phyloP scores from a whole-genome alignment of 1,140 invertebrate genomes.

The Cryptotermes secundus region DNA sequence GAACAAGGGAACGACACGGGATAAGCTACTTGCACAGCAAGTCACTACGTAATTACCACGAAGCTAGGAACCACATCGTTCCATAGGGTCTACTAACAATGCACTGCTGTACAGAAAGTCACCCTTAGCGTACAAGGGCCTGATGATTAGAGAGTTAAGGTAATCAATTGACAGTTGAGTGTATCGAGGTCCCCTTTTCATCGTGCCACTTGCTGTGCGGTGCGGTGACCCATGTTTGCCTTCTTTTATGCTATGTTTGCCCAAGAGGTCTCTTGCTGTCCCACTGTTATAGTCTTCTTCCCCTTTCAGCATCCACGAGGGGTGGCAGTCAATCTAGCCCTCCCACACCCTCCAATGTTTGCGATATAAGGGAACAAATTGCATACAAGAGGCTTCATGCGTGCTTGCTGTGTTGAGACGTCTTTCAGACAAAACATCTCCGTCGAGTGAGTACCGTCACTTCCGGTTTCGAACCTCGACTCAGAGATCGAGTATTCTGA shows the following conservation, averaged over 20 bases:
- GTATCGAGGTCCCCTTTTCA: background rate
- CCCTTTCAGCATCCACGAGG: background rate
- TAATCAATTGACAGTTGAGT: background rate
- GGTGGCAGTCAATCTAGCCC: background rate
- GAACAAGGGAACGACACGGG: too few relatives aligned
- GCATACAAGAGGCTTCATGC: background rate
- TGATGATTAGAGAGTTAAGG: background rate
- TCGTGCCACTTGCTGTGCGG: background rate
- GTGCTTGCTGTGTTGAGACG: too few relatives aligned
- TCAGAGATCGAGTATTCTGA: too few relatives aligned
- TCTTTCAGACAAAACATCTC: too few relatives aligned
- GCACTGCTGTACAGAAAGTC: background rate
- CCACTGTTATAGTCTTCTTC: background rate
- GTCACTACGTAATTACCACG: too few relatives aligned
- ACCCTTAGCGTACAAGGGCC: background rate
- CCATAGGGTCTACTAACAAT: background rate
- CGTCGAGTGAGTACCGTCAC: too few relatives aligned
- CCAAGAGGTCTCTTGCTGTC: background rate
- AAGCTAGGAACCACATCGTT: too few relatives aligned
- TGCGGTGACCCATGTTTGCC: background rate
- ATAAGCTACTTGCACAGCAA: too few relatives aligned
- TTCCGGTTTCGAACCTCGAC: too few relatives aligned
- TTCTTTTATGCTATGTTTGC: constrained; percentile 8
- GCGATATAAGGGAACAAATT: background rate
- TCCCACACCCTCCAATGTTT: background rate